Evolutionary conservation across 2,113 vertebrate genomes (phyloP), one percentile per base, ranked within the genome.

Genomic region (Hylia prasina): DNA sequence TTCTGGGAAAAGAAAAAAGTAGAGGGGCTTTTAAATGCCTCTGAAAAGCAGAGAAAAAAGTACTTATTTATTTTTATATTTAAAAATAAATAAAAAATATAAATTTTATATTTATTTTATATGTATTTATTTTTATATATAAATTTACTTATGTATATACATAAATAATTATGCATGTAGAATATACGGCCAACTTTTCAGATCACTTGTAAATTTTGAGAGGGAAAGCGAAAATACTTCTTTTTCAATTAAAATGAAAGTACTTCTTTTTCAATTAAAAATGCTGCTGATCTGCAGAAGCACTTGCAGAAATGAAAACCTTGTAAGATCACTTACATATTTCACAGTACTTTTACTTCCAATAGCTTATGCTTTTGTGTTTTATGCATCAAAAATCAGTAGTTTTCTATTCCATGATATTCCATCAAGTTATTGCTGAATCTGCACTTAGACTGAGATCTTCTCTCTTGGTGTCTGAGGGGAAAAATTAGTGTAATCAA

Each of bases 1-100:
- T 18, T 47, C 4, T 1, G 50, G 8, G 1, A 15, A 51, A 40
- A 42, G 31, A 86, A 35, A 4, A 3, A 15, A 7, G 0, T 39
- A 33, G 3, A 30, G 4, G 2, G 13, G 28, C 81, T 83, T 89
- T 81, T 19, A 45, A 68, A 40, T 15, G 7, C 2, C 3, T 35
- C 14, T 80, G 27, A 68, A 40, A 15, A 71, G 1, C 3, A 83
- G 10, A 68, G 13, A 23, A 68, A 60, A 60, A 82, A 45, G 1
- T 22, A 51, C 2, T 27, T 33, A n/a, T 19, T 70, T 16, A 58
- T 51, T 7, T 24, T 13, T 28, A 44, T n/a, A n/a, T n/a, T n/a
- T n/a, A n/a, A n/a, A n/a, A n/a, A n/a, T n/a, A n/a, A n/a, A n/a
- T n/a, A n/a, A n/a, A n/a, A n/a, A n/a, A n/a, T n/a, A n/a, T n/a